Percentiles rank a stretch among this genome's conserved stretches.
These are phyloP conservation scores for Aelia acuminata DNA, from an alignment of 2,888 invertebrate species.

Conservation along the genomic window DNA sequence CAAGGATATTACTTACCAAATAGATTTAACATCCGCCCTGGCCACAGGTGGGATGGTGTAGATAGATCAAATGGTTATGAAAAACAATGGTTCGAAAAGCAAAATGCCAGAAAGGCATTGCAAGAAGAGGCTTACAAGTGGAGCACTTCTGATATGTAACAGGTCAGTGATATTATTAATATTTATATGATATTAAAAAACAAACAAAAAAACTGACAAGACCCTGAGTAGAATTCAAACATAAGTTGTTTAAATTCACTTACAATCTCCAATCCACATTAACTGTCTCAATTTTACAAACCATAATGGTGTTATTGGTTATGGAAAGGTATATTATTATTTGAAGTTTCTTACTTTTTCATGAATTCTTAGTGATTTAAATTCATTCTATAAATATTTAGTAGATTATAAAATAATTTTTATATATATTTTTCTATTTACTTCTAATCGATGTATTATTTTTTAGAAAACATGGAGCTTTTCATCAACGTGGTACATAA, in stretches of 20 bases:
- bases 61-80: constrained; percentile 98
- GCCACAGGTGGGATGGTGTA: constrained; percentile 98
- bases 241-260: too few species aligned
- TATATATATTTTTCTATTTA: background rate
- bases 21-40: constrained; percentile 91
- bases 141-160: constrained; percentile 93
- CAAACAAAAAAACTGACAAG: too few species aligned
- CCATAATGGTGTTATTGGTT: too few species aligned
- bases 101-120: constrained; percentile 80
- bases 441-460: background rate
- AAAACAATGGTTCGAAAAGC: constrained; percentile 85
- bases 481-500: background rate
- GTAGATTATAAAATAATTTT: too few species aligned
- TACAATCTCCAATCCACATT: too few species aligned
- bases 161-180: background rate
- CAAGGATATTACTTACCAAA: constrained; percentile 91
- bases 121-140: constrained; percentile 93
- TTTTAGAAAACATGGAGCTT: background rate
- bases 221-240: too few species aligned
- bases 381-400: too few species aligned
- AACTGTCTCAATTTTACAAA: too few species aligned
- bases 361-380: too few species aligned
- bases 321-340: too few species aligned
- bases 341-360: too few species aligned
- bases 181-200: background rate